phyloP scores from a whole-genome alignment of 2,888 invertebrate species.

The Drosophila flavopinicola region DNA sequence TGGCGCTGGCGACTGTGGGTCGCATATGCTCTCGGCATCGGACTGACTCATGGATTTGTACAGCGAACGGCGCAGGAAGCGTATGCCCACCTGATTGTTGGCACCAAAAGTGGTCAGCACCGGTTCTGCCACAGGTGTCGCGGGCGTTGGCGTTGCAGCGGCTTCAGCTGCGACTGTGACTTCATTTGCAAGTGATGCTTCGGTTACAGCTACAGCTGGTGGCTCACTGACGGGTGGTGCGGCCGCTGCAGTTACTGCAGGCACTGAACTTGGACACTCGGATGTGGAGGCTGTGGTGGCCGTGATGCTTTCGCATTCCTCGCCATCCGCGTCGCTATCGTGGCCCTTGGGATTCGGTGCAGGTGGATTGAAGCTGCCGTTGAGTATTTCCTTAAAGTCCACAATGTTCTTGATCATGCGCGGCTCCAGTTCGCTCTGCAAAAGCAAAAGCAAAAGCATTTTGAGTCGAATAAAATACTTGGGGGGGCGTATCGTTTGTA shows the following conservation, averaged over 20 bases:
- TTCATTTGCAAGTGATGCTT: neutral
- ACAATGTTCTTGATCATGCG: constrained; percentile 76
- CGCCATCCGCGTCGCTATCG: constrained; percentile 56
- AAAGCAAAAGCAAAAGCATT: constrained; percentile 1
- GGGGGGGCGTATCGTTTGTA: neutral
- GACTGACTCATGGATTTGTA: constrained; percentile 60
- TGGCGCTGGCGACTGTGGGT: constrained; percentile 15
- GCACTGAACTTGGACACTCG: constrained; percentile 14
- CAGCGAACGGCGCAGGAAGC: constrained; percentile 59
- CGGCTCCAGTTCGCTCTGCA: constrained; percentile 81
- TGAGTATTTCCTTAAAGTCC: constrained; percentile 80
- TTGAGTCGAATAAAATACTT: neutral
- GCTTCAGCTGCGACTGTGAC: neutral
- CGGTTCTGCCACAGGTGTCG: constrained; percentile 29
- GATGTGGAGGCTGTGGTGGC: constrained; percentile 34
- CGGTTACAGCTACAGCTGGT: neutral
- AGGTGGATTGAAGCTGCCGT: constrained; percentile 79
- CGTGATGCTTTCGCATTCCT: constrained; percentile 57
- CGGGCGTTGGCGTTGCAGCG: neutral
- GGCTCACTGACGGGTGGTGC: constrained; percentile 10
- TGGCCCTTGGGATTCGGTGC: constrained; percentile 23
- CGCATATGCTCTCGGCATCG: constrained; percentile 67
- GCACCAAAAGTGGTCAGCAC: constrained; percentile 58
- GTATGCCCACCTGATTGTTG: constrained; percentile 58
- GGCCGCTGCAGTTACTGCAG: constrained; percentile 1